phyloP scores from a whole-genome alignment of 2,888 invertebrate species.

The Oxyscelio sp. region DNA sequence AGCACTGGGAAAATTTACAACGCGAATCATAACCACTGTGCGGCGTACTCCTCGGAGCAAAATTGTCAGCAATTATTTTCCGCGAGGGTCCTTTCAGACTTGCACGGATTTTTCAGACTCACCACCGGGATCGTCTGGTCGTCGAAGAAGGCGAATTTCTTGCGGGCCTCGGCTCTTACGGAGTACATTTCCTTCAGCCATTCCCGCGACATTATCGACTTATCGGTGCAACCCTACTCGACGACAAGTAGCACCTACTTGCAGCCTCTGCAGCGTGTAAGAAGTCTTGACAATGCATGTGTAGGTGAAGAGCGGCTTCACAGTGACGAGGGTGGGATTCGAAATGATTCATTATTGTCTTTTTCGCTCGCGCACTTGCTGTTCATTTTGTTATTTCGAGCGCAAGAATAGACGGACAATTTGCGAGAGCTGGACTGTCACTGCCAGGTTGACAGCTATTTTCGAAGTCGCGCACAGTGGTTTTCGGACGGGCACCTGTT shows the following conservation, averaged over 20 bases:
- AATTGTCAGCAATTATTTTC: too few species aligned
- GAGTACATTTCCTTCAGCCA: slow-evolving; percentile 71
- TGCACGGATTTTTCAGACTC: slow-evolving; percentile 77
- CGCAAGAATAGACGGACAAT: too few species aligned
- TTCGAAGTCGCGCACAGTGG: too few species aligned
- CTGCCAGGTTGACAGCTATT: too few species aligned
- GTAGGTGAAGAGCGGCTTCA: slow-evolving; percentile 52
- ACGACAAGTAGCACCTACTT: slow-evolving; percentile 44
- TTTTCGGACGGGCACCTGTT: too few species aligned
- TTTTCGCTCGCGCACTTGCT: too few species aligned
- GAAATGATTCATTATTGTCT: slow-evolving; percentile 41
- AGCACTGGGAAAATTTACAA: too few species aligned
- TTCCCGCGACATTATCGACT: slow-evolving; percentile 78
- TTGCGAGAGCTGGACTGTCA: too few species aligned
- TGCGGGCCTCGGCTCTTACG: slow-evolving; percentile 80
- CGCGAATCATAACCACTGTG: too few species aligned
- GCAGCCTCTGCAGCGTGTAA: slow-evolving; percentile 28
- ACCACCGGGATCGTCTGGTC: slow-evolving; percentile 80
- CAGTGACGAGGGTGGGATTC: slow-evolving; percentile 37
- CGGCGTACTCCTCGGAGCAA: too few species aligned
- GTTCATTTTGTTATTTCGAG: too few species aligned
- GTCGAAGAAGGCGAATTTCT: slow-evolving; percentile 81
- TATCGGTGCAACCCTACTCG: slow-evolving; percentile 44
- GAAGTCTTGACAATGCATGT: slow-evolving; percentile 59
- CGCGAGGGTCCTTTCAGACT: too few species aligned